Evolutionary conservation across 2,888 invertebrate species (phyloP).

Genomic region (Pseudococcus longispinus): DNA sequence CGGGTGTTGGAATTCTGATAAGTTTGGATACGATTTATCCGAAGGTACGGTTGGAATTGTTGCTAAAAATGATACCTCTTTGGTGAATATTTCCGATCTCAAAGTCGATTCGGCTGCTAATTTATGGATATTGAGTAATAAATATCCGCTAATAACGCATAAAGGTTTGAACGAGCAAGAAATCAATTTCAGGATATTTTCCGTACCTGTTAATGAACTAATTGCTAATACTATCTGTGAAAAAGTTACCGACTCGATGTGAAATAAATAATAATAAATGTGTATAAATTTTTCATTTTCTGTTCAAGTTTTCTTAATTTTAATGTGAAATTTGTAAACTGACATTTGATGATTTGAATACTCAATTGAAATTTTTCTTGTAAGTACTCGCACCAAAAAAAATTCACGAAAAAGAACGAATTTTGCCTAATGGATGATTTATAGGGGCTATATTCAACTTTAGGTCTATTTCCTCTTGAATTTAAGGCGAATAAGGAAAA

Average conservation of each 20-base stretch:
- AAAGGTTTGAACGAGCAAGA: constrained; percentile 70
- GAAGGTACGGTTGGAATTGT: constrained; percentile 71
- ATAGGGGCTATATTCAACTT: too few relatives aligned
- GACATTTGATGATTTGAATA: too few relatives aligned
- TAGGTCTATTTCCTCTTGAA: too few relatives aligned
- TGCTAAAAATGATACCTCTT: constrained; percentile 69
- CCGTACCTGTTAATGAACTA: constrained; percentile 71
- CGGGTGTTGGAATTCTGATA: constrained; percentile 78
- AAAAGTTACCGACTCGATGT: not conserved
- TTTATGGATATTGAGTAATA: constrained; percentile 80
- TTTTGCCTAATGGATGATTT: too few relatives aligned
- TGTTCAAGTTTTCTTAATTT: not conserved
- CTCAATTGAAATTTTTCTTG: too few relatives aligned
- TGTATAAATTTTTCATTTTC: not conserved
- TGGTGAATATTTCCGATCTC: constrained; percentile 82
- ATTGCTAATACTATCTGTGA: constrained; percentile 74
- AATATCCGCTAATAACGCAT: constrained; percentile 75
- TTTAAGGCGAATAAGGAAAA: too few relatives aligned
- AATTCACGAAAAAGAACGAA: too few relatives aligned
- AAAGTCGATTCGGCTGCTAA: constrained; percentile 74
- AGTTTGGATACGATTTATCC: constrained; percentile 70
- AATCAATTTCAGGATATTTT: constrained; percentile 77
- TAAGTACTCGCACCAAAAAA: too few relatives aligned
- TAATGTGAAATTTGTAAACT: not conserved
- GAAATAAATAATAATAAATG: not conserved